Conservation (phyloP, 1,140 invertebrate genomes). For the Drosophila ironensis region DNA sequence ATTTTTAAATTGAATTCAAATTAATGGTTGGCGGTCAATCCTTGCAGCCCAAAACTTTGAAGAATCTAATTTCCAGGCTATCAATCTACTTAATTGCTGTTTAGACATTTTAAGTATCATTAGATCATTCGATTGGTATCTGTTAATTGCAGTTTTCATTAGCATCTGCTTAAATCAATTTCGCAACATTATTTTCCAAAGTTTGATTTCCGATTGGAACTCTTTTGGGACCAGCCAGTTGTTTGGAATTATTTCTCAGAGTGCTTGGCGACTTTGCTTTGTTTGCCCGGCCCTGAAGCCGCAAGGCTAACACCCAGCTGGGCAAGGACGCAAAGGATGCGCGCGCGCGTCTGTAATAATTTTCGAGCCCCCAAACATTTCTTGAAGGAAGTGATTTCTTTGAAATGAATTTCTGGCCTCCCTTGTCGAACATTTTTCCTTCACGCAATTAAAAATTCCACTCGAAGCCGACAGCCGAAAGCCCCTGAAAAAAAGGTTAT, state of each 20-base stretch:
- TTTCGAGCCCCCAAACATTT: conserved; percentile 31
- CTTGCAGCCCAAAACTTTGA: no score
- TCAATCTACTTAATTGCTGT: background rate
- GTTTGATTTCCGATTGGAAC: no score
- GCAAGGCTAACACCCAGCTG: conserved; percentile 36
- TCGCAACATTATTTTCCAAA: no score
- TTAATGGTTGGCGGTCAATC: no score
- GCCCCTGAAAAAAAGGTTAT: conserved; percentile 31
- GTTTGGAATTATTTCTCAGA: background rate
- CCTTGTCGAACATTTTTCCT: conserved; percentile 8
- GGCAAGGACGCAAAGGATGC: conserved; percentile 35
- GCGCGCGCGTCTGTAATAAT: conserved; percentile 39
- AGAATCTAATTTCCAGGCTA: no score
- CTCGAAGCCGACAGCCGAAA: conserved; percentile 2
- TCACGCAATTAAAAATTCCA: conserved; percentile 52
- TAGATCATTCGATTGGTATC: no score
- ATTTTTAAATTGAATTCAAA: no score
- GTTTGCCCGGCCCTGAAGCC: conserved; percentile 28
- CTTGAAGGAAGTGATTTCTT: conserved; percentile 45
- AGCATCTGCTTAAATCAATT: no score
- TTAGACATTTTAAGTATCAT: background rate
- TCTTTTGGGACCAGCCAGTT: background rate
- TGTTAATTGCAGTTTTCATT: no score
- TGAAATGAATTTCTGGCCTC: conserved; percentile 43
- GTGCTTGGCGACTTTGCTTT: conserved; percentile 18